A percentile compares a stretch with the other conserved stretches of the same genome.
These are phyloP conservation scores for Drosophila helvetica DNA, from an alignment of 2,888 invertebrate species.

Conservation along the genomic window DNA sequence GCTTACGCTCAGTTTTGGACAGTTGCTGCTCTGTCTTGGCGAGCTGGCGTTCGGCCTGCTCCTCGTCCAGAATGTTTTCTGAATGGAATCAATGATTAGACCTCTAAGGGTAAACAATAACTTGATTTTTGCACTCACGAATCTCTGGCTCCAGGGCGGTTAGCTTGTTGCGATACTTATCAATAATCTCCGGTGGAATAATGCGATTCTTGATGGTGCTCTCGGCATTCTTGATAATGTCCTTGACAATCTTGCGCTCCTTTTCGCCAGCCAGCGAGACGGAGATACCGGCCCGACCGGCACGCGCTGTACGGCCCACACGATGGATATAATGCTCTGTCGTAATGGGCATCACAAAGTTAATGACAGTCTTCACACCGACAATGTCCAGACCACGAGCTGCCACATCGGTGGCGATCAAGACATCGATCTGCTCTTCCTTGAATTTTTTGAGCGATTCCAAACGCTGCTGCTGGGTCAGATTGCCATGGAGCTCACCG, in stretches of 20 bases:
- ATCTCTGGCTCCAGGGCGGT: conserved; percentile 91
- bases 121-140: conserved; percentile 82
- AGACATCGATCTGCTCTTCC: conserved; percentile 91
- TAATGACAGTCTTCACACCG: conserved; percentile 98
- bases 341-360: conserved; percentile 97
- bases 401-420: conserved; percentile 97
- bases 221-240: conserved; percentile 93
- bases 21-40: conserved; percentile 93
- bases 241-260: conserved; percentile 95
- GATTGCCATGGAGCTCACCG: conserved; percentile 95
- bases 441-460: conserved; percentile 95
- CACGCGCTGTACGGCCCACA: conserved; percentile 97
- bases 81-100: background rate
- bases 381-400: conserved; percentile 96
- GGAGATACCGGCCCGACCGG: conserved; percentile 96
- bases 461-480: conserved; percentile 97
- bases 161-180: conserved; percentile 92
- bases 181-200: conserved; percentile 94
- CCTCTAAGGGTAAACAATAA: background rate
- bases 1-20: conserved; percentile 88
- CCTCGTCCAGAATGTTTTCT: conserved; percentile 92
- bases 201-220: conserved; percentile 94
- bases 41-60: conserved; percentile 91
- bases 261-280: conserved; percentile 97
- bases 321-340: conserved; percentile 98